Conservation (phyloP, 2,888 invertebrate species). For the Agrotis clavis region DNA sequence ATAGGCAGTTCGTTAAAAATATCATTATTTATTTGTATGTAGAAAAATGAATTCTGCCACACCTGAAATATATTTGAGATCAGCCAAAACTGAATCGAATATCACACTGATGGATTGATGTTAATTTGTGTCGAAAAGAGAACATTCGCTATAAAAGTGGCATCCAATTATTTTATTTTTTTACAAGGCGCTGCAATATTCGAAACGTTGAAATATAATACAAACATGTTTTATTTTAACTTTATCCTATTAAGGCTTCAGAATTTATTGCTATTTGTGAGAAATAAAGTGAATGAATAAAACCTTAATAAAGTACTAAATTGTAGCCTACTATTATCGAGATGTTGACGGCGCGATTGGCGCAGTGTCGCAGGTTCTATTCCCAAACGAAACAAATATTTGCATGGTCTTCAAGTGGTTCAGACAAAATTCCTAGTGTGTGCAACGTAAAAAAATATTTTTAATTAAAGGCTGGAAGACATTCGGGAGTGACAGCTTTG, state of each 20-base stretch:
- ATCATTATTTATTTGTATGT: conserved; percentile 23
- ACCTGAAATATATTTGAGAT: conserved; percentile 47
- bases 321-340: too few relatives aligned
- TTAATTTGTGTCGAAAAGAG: conserved; percentile 46
- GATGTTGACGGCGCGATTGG: too few relatives aligned
- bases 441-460: too few relatives aligned
- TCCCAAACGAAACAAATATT: too few relatives aligned
- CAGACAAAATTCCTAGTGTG: too few relatives aligned
- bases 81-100: conserved; percentile 44
- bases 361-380: too few relatives aligned
- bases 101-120: conserved; percentile 46
- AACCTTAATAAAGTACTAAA: too few relatives aligned
- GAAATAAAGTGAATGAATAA: not conserved
- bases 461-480: too few relatives aligned
- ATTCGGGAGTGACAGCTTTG: too few relatives aligned
- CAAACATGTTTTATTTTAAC: not conserved
- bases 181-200: conserved; percentile 16
- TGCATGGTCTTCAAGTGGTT: too few relatives aligned
- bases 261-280: conserved; percentile 17
- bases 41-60: conserved; percentile 35
- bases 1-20: conserved; percentile 18
- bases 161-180: conserved; percentile 47
- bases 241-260: not conserved
- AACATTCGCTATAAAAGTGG: conserved; percentile 21
- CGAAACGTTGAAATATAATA: conserved; percentile 14